Evolutionary conservation across 2,113 vertebrate genomes (phyloP), one percentile per base, ranked within the genome.

Genomic region (Chunga burmeisteri): DNA sequence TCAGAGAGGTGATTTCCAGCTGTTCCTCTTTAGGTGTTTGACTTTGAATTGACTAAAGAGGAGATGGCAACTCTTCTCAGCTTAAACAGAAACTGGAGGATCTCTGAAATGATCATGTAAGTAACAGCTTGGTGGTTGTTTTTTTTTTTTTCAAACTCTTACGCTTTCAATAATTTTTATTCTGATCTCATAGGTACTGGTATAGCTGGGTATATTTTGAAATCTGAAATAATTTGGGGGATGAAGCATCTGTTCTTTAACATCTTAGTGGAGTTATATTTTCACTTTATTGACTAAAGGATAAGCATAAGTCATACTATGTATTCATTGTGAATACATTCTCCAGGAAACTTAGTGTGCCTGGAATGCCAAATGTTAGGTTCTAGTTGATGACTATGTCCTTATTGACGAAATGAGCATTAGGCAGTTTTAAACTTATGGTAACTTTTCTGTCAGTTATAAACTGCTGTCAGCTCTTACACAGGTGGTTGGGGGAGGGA

Each of bases 41-140:
- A 99, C 96, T 99, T 99, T 96, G 96, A 99, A 44, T 96, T 99
- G 66, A 98, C 90, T 52, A 97, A 97, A 6, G 98, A 98, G 32
- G 99, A 99, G 29, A 98, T 99, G 97, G 95, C 98, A 79, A 97
- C 98, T 11, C 98, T 99, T 34, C 96, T 98, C 6, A 97, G 97
- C 66, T 99, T 99, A 58, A 99, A 99, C 95, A 98, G 97, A 90
- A 98, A 98, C 97, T 99, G 98, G 98, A 98, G 99, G 90, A 98
- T 92, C 80, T 99, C 99, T 94, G 96, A 97, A 86, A 97, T 99
- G 97, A 42, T 93, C 9, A 97, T 40, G 99, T 99, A 95, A 98
- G 99, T 94, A n/a, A 56, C 14, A 47, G 6, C 30, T 68, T 67
- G 19, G n/a, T n/a, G n/a, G n/a, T n/a, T n/a, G n/a, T n/a, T n/a